A percentile compares a stretch with the other conserved stretches of the same genome.
Evolutionary conservation across 2,113 vertebrate genomes (phyloP).

Genomic region (Pithys albifrons): DNA sequence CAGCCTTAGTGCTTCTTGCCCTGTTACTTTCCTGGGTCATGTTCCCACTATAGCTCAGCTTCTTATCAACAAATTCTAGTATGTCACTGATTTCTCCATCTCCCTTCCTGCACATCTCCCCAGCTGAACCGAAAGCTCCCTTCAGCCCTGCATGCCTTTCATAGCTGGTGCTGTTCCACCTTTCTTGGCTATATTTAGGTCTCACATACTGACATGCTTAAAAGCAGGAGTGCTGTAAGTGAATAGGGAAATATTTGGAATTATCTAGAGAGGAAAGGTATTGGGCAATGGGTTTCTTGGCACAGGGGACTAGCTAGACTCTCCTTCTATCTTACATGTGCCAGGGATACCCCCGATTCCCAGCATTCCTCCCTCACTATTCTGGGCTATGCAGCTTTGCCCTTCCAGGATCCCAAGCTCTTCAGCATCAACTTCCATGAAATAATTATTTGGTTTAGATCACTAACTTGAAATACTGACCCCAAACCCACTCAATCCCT

Average conservation of each 20-base stretch:
- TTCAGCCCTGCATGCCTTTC: background rate
- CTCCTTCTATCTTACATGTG: fast-evolving
- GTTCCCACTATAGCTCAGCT: background rate
- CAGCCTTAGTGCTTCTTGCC: background rate
- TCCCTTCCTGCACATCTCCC: background rate
- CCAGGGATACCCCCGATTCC: background rate
- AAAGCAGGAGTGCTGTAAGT: background rate
- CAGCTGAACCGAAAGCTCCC: background rate
- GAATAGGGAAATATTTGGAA: background rate
- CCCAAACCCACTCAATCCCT: background rate
- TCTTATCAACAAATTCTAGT: background rate
- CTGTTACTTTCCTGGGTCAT: background rate
- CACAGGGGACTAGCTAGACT: background rate
- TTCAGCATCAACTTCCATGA: background rate
- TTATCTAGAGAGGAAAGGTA: background rate
- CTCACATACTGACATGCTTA: background rate
- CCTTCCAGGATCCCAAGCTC: background rate
- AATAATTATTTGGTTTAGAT: background rate
- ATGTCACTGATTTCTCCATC: background rate
- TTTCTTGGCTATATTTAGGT: background rate
- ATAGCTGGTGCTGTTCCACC: fast-evolving
- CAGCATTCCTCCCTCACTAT: background rate
- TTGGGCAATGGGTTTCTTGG: background rate
- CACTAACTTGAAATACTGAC: background rate
- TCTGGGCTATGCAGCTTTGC: background rate